phyloP scores from a whole-genome alignment of 2,888 invertebrate species.

The Saturnia pavonia region DNA sequence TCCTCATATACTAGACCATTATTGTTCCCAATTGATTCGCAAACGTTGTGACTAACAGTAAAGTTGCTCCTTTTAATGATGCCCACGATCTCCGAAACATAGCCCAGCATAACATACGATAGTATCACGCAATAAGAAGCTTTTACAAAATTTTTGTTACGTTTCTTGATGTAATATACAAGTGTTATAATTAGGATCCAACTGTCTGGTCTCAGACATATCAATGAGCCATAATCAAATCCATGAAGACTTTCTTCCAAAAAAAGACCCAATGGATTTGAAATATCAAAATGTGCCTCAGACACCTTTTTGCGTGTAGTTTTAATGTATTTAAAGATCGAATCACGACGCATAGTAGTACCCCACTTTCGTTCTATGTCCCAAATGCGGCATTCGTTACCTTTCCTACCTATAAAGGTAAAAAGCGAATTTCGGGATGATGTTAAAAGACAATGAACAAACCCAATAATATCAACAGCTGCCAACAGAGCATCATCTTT shows the following conservation, averaged over 20 bases:
- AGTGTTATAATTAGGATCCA: slow-evolving; percentile 33
- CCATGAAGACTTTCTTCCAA: slow-evolving; percentile 26
- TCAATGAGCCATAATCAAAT: slow-evolving; percentile 15
- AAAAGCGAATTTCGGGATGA: slow-evolving; percentile 30
- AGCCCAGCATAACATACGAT: slow-evolving; percentile 31
- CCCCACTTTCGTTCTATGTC: slow-evolving; percentile 24
- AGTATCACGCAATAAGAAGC: slow-evolving; percentile 39
- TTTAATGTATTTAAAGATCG: not conserved
- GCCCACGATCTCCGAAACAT: slow-evolving; percentile 12
- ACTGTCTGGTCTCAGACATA: slow-evolving; percentile 14
- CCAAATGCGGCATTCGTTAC: slow-evolving; percentile 15
- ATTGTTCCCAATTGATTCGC: not conserved
- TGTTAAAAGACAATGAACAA: slow-evolving; percentile 36
- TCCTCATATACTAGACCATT: slow-evolving; percentile 6
- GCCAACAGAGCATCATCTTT: slow-evolving; percentile 43
- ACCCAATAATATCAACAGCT: slow-evolving; percentile 40
- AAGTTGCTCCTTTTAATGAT: not conserved
- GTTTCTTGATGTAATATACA: slow-evolving; percentile 37
- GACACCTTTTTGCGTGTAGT: not conserved
- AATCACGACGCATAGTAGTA: not conserved
- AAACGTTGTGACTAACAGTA: not conserved
- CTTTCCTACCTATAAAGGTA: slow-evolving; percentile 28
- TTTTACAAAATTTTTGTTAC: slow-evolving; percentile 28
- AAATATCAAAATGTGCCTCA: slow-evolving; percentile 16
- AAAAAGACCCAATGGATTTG: slow-evolving; percentile 26